Evolutionary conservation across 2,797 vertebrate genomes (phyloP), one percentile per base, ranked within the genome.

Genomic region (Luscinia megarhynchos): DNA sequence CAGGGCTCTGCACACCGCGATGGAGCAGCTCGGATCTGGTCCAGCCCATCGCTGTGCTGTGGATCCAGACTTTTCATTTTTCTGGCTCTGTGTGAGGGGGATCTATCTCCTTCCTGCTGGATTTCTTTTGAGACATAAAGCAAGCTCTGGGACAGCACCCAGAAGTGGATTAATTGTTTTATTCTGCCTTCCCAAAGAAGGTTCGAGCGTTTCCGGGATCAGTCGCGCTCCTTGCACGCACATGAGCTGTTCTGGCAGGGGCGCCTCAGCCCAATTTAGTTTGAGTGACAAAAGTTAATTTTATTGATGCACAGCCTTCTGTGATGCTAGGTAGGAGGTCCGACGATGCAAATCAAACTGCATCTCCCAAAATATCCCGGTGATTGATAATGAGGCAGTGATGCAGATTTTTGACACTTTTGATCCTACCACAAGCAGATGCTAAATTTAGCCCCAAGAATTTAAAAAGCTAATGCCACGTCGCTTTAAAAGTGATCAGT

Each of bases 251-350:
- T 87, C 89, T 91, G 94, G 89, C 89, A 97, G 67, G 73, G 89
- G 21, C 14, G 32, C 64, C 80, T 93, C 85, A 84, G 74, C 83
- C 80, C 91, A 36, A 84, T 91, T 96, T 94, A 94, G 77, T 94
- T 93, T 91, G 94, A 96, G 89, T 93, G 94, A 96, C 95, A 95
- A 93, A 96, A 96, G 91, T 94, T 94, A 96, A 94, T 96, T 96
- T 94, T 95, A 74, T 91, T 95, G 95, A 96, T 94, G 80, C 6
- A 1, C 80, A 94, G 85, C 93, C 93, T 97, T 97, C 95, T 97
- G 94, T 87, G 94, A 96, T 91, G 80, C 63, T 88, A 91, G 95
- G 94, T 94, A 86, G 95, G 94, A 95, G 94, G 95, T 95, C 95
- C 91, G 10, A 90, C 36, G 6, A 89, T 87, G 69, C 63, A 94